Evolutionary conservation across 2,797 vertebrate genomes (phyloP).

Genomic region (Channa striata): DNA sequence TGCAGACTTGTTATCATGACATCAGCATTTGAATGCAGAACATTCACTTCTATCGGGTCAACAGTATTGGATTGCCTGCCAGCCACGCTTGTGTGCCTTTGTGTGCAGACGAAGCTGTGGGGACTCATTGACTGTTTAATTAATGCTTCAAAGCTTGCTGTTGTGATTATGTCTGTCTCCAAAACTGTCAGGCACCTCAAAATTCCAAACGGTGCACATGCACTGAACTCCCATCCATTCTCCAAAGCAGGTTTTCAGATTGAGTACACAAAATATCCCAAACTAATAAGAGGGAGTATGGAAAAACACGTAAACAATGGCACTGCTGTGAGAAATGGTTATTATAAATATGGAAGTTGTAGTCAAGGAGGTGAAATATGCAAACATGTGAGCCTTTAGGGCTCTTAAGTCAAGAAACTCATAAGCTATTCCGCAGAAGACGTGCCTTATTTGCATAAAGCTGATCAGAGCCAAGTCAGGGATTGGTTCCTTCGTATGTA

Average conservation of each 20-base stretch:
- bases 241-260: background rate
- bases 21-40: background rate
- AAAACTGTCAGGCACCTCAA: background rate
- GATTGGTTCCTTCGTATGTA: background rate
- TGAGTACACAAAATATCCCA: background rate
- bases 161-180: too few species aligned
- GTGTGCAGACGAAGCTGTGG: background rate
- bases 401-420: background rate
- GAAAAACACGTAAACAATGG: background rate
- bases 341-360: background rate
- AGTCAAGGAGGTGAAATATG: background rate
- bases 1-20: background rate
- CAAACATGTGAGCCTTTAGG: background rate
- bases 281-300: background rate
- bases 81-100: background rate
- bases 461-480: constrained; percentile 7
- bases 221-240: background rate
- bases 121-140: background rate
- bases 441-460: constrained; percentile 14
- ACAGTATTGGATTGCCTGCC: background rate
- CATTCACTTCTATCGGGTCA: background rate
- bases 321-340: background rate
- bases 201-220: background rate
- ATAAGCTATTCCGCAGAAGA: background rate
- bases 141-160: background rate